These are phyloP conservation scores for Oreochromis mossambicus DNA, from an alignment of 2,797 vertebrate genomes.

Conservation along the genomic window DNA sequence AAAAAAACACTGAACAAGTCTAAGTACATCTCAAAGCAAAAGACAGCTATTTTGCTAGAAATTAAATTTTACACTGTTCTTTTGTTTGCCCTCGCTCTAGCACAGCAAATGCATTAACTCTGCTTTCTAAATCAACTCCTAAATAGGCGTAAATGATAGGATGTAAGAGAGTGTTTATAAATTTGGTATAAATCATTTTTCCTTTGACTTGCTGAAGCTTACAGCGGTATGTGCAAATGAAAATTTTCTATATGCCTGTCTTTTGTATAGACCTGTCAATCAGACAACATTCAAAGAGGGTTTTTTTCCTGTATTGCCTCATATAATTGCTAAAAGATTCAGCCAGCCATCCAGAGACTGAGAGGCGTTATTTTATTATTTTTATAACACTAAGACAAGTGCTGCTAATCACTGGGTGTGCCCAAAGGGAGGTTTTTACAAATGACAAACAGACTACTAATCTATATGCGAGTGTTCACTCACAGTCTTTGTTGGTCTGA, in stretches of 20 bases:
- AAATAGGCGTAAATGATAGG: not conserved
- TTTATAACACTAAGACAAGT: not conserved
- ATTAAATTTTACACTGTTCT: not conserved
- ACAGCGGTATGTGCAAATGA: not conserved
- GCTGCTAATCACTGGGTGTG: not conserved
- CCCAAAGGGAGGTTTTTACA: not conserved
- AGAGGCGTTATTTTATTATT: not conserved
- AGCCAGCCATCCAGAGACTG: not conserved
- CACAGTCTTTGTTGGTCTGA: not conserved
- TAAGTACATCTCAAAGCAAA: not conserved
- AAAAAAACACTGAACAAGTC: not conserved
- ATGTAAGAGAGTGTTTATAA: not conserved
- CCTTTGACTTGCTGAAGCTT: not conserved
- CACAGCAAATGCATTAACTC: not conserved
- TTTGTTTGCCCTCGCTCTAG: not conserved
- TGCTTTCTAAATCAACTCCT: not conserved
- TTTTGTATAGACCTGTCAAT: not conserved
- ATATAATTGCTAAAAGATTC: not conserved
- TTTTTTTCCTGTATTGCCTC: fast-evolving
- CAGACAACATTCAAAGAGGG: not conserved
- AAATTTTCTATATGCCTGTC: not conserved
- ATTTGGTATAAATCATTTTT: not conserved
- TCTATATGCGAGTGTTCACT: not conserved
- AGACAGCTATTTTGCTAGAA: not conserved
- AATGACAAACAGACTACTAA: not conserved